Conservation (phyloP, 2,113 vertebrate species). For the Dicerorhinus sumatrensis region DNA sequence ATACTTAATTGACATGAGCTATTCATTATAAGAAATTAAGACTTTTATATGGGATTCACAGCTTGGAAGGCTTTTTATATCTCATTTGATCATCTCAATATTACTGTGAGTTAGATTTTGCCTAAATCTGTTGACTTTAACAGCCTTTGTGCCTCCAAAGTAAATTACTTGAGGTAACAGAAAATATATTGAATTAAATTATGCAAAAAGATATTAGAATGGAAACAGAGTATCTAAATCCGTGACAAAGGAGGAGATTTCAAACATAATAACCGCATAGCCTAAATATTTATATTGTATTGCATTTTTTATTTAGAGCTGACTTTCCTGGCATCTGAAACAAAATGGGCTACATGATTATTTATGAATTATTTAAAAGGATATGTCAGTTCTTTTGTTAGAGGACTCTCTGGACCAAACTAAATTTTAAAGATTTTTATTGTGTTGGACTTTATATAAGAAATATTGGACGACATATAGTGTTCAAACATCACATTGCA, state of each 20-base stretch:
- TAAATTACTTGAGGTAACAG: slow-evolving; percentile 12
- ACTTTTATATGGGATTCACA: not conserved
- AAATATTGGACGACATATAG: not conserved
- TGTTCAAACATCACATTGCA: not conserved
- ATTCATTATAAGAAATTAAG: not conserved
- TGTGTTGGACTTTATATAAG: not conserved
- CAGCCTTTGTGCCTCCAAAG: not conserved
- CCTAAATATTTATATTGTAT: not conserved
- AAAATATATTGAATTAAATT: slow-evolving; percentile 30
- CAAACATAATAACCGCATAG: not conserved
- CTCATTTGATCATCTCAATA: not conserved
- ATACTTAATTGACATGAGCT: not conserved
- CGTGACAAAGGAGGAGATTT: not conserved
- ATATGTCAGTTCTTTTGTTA: not conserved
- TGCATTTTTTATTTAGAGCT: not conserved
- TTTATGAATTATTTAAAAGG: not conserved
- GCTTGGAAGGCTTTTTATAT: not conserved
- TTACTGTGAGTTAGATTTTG: not conserved
- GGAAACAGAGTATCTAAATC: not conserved
- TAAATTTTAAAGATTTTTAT: not conserved
- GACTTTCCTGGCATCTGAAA: not conserved
- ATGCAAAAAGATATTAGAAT: not conserved
- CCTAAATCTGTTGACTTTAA: slow-evolving; percentile 34
- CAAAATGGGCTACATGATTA: not conserved
- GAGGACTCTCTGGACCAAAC: not conserved